Base-by-base conservation (phyloP, 2,113 vertebrate species). In the Crotophaga sulcirostris region DNA sequence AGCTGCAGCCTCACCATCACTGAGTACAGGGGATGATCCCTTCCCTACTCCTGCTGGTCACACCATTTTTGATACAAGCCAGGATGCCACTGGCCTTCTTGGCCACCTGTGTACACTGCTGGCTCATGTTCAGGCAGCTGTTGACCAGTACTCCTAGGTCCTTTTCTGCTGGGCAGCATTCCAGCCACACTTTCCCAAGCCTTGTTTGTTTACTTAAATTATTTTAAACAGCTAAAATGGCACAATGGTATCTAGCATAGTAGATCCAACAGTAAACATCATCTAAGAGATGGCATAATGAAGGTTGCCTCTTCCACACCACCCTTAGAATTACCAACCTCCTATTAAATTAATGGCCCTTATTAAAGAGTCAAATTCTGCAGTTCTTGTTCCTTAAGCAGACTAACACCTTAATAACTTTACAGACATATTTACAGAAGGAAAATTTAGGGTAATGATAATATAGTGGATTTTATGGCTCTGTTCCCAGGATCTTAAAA, bases 371-470 rank as follows among this genome's bases (percentile, higher is more conserved):
- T 23, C 23, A 89, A 84, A 96, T 87, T 73, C 54, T 96, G 70
- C 51, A 87, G 66, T 84, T 92, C 77, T 89, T 89, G 78, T 81
- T 96, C 92, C 66, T 95, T 62, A 94, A 79, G 73, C 36, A 76
- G 77, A 72, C 49, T 69, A 95, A 91, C 74, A 66, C 58, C 81
- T 96, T 89, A 92, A 60, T 92, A 94, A 72, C 44, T 81, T 91
- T 51, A 90, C 13, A 81, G 20, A 81, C 14, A 68, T 51, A 92
- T 59, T 95, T 92, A 75, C 0, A 1, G 59, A 89, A 92, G 38
- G 74, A 92, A 12, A 89, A 44, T 51, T 72, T 26, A 84, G 51
- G 64, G 40, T 76, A 95, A 91, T 31, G 84, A 83, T 51, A 94
- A 93, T 38, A 69, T 3, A 70, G 44, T 51, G 11, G 17, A 76